Conservation (phyloP, 2,888 invertebrate species). For the Cremastinae sp. region DNA sequence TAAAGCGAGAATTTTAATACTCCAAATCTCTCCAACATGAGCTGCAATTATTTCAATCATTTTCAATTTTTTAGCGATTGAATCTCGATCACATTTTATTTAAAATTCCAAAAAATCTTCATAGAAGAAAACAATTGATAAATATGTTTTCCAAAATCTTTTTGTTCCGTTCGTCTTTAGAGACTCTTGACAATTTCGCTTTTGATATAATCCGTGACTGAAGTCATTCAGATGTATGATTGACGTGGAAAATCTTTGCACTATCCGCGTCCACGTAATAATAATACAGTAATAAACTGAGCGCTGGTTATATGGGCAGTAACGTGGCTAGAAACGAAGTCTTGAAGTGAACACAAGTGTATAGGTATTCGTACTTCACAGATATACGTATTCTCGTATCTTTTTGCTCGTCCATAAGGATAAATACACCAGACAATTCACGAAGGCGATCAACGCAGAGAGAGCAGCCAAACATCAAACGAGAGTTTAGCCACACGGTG, state of each 20-base stretch:
- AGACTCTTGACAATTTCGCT: slow-evolving; percentile 25
- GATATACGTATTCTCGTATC: slow-evolving; percentile 5
- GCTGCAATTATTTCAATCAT: too few species aligned
- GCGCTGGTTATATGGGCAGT: slow-evolving; percentile 56
- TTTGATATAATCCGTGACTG: slow-evolving; percentile 38
- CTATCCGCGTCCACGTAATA: slow-evolving; percentile 62
- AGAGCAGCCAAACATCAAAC: slow-evolving; percentile 53
- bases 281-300: slow-evolving; percentile 62
- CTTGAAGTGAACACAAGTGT: slow-evolving; percentile 21
- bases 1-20: too few species aligned
- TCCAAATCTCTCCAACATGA: too few species aligned
- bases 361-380: slow-evolving; percentile 9
- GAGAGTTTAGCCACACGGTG: slow-evolving; percentile 54
- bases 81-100: too few species aligned
- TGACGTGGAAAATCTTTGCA: slow-evolving; percentile 56
- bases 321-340: slow-evolving; percentile 45
- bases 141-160: too few species aligned
- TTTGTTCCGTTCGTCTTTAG: too few species aligned
- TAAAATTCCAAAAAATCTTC: too few species aligned
- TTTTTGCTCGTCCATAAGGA: neutral
- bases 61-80: too few species aligned
- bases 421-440: neutral
- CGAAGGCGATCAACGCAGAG: slow-evolving; percentile 36
- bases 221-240: slow-evolving; percentile 27
- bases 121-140: too few species aligned